Evolutionary conservation across 2,888 invertebrate species (phyloP), one percentile per base, ranked within the genome.

Genomic region (Caenorhabditis afra): DNA sequence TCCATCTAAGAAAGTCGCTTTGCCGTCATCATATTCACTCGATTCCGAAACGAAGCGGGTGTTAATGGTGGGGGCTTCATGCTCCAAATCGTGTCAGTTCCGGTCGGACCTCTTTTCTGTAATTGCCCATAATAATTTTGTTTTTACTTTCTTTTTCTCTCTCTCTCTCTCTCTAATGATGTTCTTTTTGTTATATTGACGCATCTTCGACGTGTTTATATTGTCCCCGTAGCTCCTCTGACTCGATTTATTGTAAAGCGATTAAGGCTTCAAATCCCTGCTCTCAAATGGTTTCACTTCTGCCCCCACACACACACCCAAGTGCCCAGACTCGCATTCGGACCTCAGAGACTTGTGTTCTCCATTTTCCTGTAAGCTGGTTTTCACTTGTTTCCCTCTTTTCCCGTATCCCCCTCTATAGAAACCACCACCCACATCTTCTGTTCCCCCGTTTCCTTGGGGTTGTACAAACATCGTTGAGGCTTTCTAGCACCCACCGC

Each of bases 141-240:
- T 68, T 67, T 44, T 50, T 35, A 18, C 18, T 55, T 44, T 55
- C 20, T 67, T 62, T 47, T 41, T 55, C 52, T 39, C 18, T 47
- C 49, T 47, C 50, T 29, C 47, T 49, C 23, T 73, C 37, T 39
- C 49, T 55, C 53, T 55, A 66, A 59, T 53, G 41, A 50, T 61
- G 52, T 68, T 71, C 45, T 47, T 68, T 61, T 77, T 77, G 76
- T 78, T 78, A 78, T 71, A 78, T 78, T 78, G 77, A 78, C 77
- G 71, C 65, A 66, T 75, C 66, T 75, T 67, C 59, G 23, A 75
- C 68, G 68, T 77, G 77, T 70, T 70, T 70, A 57, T 76, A 77
- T 77, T 66, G 64, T 58, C 47, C 50, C 68, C 55, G 47, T 55
- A 41, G 71, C 39, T 64, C 62, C 1, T 12, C 62, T 62, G 55